Conservation (phyloP, 1,140 invertebrate species). For the Psilanteris sp. region DNA sequence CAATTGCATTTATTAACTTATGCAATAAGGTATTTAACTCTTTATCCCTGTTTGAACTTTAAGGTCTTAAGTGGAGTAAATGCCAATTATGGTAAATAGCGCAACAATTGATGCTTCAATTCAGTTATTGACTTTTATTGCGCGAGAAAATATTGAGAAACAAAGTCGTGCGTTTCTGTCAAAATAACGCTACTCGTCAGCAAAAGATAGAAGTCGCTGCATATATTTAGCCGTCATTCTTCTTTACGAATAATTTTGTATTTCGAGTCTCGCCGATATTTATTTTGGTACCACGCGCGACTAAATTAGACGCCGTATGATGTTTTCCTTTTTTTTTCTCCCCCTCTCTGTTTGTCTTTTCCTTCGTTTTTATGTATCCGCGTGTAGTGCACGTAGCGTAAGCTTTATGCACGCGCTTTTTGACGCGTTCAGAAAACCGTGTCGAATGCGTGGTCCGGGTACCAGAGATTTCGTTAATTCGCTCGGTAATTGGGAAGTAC, state of each 20-base stretch:
- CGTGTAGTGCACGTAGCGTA: no score
- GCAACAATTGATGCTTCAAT: constrained; percentile 63
- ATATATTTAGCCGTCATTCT: constrained; percentile 43
- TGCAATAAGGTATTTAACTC: constrained; percentile 60
- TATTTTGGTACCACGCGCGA: constrained; percentile 21
- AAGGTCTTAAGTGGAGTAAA: constrained; percentile 61
- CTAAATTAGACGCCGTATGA: constrained; percentile 36
- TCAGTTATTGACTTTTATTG: constrained; percentile 62
- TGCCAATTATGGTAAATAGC: constrained; percentile 65
- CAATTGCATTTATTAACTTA: constrained; percentile 56
- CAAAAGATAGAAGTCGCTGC: constrained; percentile 4
- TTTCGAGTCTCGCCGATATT: constrained; percentile 17
- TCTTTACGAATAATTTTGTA: constrained; percentile 37
- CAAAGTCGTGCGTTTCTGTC: constrained; percentile 49
- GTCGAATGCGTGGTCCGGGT: no score
- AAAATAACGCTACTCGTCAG: constrained; percentile 26
- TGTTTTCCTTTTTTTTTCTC: no score
- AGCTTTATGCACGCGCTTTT: background rate
- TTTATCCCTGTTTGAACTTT: constrained; percentile 59
- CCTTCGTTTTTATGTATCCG: no score
- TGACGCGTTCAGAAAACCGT: no score
- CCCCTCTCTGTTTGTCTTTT: no score
- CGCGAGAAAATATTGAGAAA: constrained; percentile 31
- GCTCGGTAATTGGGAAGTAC: constrained; percentile 31
- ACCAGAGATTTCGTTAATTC: constrained; percentile 17